A percentile compares a stretch with the other conserved stretches of the same genome.
phyloP scores from a whole-genome alignment of 2,888 invertebrate genomes.

The Aphidius colemani region DNA sequence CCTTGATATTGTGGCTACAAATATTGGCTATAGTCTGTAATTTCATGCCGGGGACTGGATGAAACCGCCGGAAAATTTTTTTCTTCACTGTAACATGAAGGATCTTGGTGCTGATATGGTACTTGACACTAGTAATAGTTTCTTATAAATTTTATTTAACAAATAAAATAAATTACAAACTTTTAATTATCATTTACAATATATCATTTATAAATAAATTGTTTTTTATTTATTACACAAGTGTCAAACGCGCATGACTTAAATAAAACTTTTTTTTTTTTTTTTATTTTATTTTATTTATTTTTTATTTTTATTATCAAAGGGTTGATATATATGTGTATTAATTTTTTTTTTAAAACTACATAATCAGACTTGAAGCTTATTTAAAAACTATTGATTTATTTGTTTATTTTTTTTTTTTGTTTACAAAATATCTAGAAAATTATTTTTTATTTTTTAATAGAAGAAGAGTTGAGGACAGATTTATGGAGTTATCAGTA shows the following conservation, averaged over 20 bases:
- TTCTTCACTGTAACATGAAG: conserved; percentile 76
- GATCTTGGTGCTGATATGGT: conserved; percentile 84
- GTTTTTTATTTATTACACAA: background rate
- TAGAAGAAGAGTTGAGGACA: no score
- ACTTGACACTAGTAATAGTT: conserved; percentile 50
- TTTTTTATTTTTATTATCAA: background rate
- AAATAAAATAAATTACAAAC: no score
- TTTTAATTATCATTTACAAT: background rate
- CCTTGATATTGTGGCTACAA: conserved; percentile 59
- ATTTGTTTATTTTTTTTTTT: no score
- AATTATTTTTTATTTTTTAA: no score
- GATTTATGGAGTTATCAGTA: no score
- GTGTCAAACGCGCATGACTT: background rate
- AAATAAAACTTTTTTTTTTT: background rate
- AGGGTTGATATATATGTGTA: background rate
- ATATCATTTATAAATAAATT: conserved; percentile 1
- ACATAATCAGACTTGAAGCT: background rate
- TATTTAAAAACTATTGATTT: background rate
- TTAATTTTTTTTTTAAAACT: background rate
- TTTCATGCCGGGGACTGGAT: conserved; percentile 61
- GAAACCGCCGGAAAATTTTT: conserved; percentile 73
- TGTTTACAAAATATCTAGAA: no score
- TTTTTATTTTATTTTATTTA: background rate
- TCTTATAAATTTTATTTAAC: background rate
- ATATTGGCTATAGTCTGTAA: conserved; percentile 53